Evolutionary conservation across 2,888 invertebrate genomes (phyloP).

Genomic region (Habroteleia sp.): DNA sequence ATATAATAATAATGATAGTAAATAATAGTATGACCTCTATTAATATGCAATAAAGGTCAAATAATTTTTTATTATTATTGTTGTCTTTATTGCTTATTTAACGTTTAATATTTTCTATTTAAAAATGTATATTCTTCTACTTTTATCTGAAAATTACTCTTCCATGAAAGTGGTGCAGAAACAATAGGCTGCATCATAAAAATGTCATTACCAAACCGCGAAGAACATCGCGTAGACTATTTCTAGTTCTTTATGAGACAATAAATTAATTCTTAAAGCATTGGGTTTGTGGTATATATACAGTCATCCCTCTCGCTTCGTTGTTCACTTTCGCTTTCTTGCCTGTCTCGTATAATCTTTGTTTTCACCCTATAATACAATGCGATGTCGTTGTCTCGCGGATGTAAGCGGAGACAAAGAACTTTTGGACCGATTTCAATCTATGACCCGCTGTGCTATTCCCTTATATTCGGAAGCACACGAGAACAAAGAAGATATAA

Average conservation of each 20-base stretch:
- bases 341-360: conserved; percentile 51
- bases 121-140: too few relatives aligned
- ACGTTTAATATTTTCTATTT: too few relatives aligned
- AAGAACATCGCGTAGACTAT: conserved; percentile 69
- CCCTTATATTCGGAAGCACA: conserved; percentile 43
- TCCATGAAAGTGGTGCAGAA: conserved; percentile 42
- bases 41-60: too few relatives aligned
- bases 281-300: conserved; percentile 65
- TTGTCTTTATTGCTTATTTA: too few relatives aligned
- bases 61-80: too few relatives aligned
- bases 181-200: conserved; percentile 73
- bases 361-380: conserved; percentile 53
- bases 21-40: too few relatives aligned
- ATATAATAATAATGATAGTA: too few relatives aligned
- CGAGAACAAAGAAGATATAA: conserved; percentile 33
- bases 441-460: conserved; percentile 49
- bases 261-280: conserved; percentile 74
- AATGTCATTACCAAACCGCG: conserved; percentile 74
- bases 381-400: conserved; percentile 38
- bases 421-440: conserved; percentile 53
- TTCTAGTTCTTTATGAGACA: conserved; percentile 71
- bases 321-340: conserved; percentile 44
- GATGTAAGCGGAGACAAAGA: conserved; percentile 57
- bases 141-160: conserved; percentile 4
- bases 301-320: conserved; percentile 25